Evolutionary conservation across 2,113 vertebrate genomes (phyloP), one percentile per base, ranked within the genome.

Genomic region (Peromyscus maniculatus): DNA sequence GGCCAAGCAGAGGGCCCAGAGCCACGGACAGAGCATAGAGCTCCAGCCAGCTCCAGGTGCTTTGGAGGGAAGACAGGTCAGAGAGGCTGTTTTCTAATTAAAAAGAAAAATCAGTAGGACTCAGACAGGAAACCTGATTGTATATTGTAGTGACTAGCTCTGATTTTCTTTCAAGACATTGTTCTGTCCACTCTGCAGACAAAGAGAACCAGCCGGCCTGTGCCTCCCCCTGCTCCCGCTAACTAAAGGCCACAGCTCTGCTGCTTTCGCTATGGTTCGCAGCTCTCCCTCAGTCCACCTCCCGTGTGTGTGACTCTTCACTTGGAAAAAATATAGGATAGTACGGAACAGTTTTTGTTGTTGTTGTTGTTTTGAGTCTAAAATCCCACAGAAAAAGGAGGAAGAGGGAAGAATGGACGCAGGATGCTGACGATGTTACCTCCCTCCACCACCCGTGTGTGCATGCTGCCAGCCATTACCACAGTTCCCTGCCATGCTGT

Each of bases 401-500:
- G 46, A 19, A 43, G 43, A 13, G 7, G 31, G 43, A 59, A 33
- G 16, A 39, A 24, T 39, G 24, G 0, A 24, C 8, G 46, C 75
- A 62, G n/a, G 80, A 66, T 57, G 2, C 67, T 33, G 49, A 57
- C 6, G 33, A 33, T 43, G 31, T 39, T 13, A 57, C 46, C 46
- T 21, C 77, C 33, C 39, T 33, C 11, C 31, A 52, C 13, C 19
- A 5, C 79, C 43, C 19, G 6, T 12, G 43, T 24, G 6, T 1
- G 15, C 3, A 1, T 0, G 5, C 52, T 12, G 64, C 6, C 4
- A 39, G 3, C 39, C 5, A 10, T 52, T 6, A 43, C 2, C 31
- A 7, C 7, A n/a, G 36, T 67, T 62, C 57, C 28, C 24, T 16
- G 31, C 36, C 36, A 7, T 1, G 8, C 26, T 19, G 31, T 36